Evolutionary conservation across 2,888 invertebrate genomes (phyloP), one percentile per base, ranked within the genome.

Genomic region (Scrobipalpa costella): DNA sequence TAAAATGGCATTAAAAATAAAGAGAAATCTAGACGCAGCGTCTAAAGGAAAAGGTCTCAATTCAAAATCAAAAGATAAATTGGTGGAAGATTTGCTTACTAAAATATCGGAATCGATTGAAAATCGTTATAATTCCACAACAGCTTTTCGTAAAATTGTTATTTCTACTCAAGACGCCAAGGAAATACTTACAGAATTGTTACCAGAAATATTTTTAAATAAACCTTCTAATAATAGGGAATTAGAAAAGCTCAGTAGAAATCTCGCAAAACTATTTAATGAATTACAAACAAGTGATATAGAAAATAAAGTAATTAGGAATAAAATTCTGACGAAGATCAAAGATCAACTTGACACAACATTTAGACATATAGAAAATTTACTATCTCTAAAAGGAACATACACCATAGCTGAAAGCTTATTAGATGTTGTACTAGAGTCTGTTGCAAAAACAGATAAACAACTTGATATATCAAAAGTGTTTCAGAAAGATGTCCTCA

Each of bases 231-330:
- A 44, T 44, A n/a, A 44, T 15, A 44, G 15, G 44, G 44, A 44
- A 9, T 15, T 44, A 44, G 44, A 44, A 44, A 44, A 44, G n/a
- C 60, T 6, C 67, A 64, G 66, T 64, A 47, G 27, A 66, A 67
- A 27, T 60, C 64, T 34, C 15, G n/a, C 44, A 0, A 44, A 44
- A 3, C 44, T 44, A 1, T 44, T 44, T 15, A 61, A 65, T n/a
- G 60, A 68, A 57, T 61, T 65, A 8, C 57, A 66, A 50, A 57
- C 70, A 47, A 19, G 55, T 1, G 68, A 71, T 27, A n/a, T 21
- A 13, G 62, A 68, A 57, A 63, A n/a, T 64, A 61, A 19, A 21
- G 19, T 7, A 6, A 5, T 50, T 11, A 50, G 21, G 13, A 21
- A 21, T 2, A 2, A 50, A 6, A 50, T 19, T 50, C 11, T 50